Evolutionary conservation across 2,113 vertebrate genomes (phyloP).

Genomic region (Oryzias melastigma): DNA sequence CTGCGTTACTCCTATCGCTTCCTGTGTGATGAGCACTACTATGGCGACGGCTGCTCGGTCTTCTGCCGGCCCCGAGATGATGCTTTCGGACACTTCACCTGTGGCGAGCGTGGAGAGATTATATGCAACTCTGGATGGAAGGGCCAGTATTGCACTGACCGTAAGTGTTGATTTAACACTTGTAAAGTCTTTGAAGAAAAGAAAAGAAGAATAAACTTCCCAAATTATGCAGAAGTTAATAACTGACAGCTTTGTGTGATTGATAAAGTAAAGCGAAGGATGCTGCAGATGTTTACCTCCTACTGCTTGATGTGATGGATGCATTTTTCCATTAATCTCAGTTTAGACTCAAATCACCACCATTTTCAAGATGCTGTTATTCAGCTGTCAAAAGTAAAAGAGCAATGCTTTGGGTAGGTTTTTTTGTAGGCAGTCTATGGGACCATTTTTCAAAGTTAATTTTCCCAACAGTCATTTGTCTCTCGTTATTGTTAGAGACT

Average conservation of each 20-base stretch:
- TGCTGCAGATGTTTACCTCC: slow-evolving; percentile 22
- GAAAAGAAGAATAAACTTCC: slow-evolving; percentile 2
- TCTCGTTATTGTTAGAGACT: slow-evolving; percentile 51
- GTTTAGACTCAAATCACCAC: slow-evolving; percentile 1
- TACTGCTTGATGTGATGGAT: slow-evolving; percentile 5
- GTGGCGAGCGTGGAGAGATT: slow-evolving; percentile 93
- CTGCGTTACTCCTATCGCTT: slow-evolving; percentile 97
- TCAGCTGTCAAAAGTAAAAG: slow-evolving; percentile 4
- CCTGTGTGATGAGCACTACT: slow-evolving; percentile 95
- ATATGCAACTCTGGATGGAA: slow-evolving; percentile 97
- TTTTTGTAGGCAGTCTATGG: slow-evolving; percentile 20
- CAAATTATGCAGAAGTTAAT: slow-evolving; percentile 13
- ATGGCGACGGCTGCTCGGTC: slow-evolving; percentile 94
- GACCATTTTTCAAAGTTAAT: slow-evolving; percentile 42
- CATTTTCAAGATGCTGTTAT: slow-evolving; percentile 7
- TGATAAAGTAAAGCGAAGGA: slow-evolving; percentile 11
- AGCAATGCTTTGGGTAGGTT: neutral
- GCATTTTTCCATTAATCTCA: neutral
- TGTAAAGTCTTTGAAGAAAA: neutral
- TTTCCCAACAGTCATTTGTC: slow-evolving; percentile 50
- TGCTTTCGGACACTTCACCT: slow-evolving; percentile 96
- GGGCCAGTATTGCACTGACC: slow-evolving; percentile 94
- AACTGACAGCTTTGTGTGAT: slow-evolving; percentile 20
- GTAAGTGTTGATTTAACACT: slow-evolving; percentile 78
- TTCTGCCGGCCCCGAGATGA: slow-evolving; percentile 95